Percentiles rank a stretch among this genome's conserved stretches.
Conservation (phyloP, 2,113 vertebrate genomes). For the Ophthalmolycus amberensis region DNA sequence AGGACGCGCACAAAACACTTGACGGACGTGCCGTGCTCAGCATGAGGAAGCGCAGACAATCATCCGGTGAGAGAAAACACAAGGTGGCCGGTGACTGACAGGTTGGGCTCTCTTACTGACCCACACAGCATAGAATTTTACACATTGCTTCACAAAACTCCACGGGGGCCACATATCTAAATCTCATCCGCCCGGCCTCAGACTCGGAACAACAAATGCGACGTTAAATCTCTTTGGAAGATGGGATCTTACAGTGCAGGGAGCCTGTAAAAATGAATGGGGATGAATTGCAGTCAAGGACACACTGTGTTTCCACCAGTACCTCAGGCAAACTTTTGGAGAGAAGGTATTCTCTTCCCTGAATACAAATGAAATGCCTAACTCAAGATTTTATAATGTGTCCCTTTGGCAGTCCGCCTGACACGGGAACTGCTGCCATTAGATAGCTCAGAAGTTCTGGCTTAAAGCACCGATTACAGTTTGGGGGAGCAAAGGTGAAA, state of each 20-base stretch:
- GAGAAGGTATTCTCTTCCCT: conserved; percentile 27
- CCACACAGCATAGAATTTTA: conserved; percentile 57
- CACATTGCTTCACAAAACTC: conserved; percentile 38
- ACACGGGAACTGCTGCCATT: conserved; percentile 34
- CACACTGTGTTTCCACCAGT: conserved; percentile 28
- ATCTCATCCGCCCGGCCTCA: conserved; percentile 16
- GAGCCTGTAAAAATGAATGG: conserved; percentile 46
- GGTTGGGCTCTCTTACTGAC: conserved; percentile 60
- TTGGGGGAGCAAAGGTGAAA: conserved; percentile 49
- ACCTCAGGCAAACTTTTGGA: conserved; percentile 43
- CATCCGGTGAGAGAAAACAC: conserved; percentile 38
- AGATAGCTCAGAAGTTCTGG: conserved; percentile 34
- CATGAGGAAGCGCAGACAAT: conserved; percentile 32
- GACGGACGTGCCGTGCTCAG: not conserved
- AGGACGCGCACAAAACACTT: not conserved
- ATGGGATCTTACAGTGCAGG: conserved; percentile 35
- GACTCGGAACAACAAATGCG: conserved; percentile 42
- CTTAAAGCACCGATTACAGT: conserved; percentile 37
- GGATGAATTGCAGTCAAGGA: conserved; percentile 48
- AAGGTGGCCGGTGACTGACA: conserved; percentile 58
- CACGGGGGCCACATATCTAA: conserved; percentile 29
- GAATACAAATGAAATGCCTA: conserved; percentile 63
- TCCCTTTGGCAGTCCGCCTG: conserved; percentile 39
- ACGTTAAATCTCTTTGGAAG: conserved; percentile 49
- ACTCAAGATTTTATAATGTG: conserved; percentile 46